These are phyloP conservation scores for Cheirogaleus major DNA, from an alignment of 2,797 vertebrate genomes.

Conservation along the genomic window DNA sequence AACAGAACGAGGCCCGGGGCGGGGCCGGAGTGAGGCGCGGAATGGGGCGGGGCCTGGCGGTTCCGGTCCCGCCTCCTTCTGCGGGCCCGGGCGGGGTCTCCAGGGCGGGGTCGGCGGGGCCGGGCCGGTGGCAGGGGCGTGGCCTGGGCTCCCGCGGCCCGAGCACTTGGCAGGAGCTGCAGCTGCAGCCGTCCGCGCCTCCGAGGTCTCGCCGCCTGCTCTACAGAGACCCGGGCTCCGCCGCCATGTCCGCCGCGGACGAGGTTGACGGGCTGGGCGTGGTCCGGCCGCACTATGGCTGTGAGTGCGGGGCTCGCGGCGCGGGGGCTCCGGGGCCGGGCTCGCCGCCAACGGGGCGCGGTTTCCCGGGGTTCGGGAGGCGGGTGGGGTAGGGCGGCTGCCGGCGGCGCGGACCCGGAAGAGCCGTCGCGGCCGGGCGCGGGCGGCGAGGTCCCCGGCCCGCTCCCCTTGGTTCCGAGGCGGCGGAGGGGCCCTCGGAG, in stretches of 20 bases:
- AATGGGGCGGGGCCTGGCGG: background rate
- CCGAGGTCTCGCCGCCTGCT: slow-evolving; percentile 50
- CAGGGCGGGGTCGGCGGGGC: background rate
- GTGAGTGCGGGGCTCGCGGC: slow-evolving; percentile 78
- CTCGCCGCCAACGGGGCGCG: background rate
- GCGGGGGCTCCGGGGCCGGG: background rate
- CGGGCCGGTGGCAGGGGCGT: background rate
- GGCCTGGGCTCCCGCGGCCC: background rate
- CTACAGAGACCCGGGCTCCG: slow-evolving; percentile 37
- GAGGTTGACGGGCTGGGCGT: slow-evolving; percentile 81
- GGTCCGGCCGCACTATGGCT: slow-evolving; percentile 85
- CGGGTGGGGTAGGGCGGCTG: background rate
- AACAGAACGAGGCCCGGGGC: background rate
- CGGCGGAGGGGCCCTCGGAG: background rate
- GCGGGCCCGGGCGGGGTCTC: background rate
- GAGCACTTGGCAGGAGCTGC: slow-evolving; percentile 46
- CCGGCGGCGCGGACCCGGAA: slow-evolving; percentile 34
- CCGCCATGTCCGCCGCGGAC: slow-evolving; percentile 83
- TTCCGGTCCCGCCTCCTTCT: background rate
- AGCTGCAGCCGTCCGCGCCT: slow-evolving; percentile 18
- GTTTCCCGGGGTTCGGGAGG: background rate
- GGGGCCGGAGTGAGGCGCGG: no score
- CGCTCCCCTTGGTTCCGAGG: background rate
- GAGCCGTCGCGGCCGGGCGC: background rate
- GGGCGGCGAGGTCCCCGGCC: background rate